Evolutionary conservation across 2,113 vertebrate species (phyloP).

Genomic region (Pseudorhombus dupliciocellatus): DNA sequence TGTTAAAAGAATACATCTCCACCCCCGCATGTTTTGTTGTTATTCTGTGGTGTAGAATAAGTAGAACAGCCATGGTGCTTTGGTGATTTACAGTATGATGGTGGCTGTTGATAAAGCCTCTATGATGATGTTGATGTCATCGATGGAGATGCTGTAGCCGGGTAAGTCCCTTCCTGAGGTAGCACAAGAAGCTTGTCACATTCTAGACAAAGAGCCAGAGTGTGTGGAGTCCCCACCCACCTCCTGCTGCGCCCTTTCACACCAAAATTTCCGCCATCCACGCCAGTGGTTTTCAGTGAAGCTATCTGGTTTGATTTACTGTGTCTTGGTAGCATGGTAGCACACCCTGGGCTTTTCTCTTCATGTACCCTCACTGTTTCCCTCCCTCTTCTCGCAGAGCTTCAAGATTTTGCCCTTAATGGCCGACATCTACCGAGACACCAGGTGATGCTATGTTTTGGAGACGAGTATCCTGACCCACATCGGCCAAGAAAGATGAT

Average conservation of each 20-base stretch:
- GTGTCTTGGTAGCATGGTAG: neutral
- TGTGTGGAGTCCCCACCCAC: conserved; percentile 70
- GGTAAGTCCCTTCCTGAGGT: conserved; percentile 59
- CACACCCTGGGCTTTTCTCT: neutral
- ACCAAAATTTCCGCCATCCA: conserved; percentile 42
- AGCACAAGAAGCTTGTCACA: conserved; percentile 23
- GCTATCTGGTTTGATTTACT: neutral
- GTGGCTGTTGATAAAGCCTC: neutral
- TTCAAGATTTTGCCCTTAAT: conserved; percentile 90
- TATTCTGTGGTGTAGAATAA: too few species aligned
- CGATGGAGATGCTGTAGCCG: conserved; percentile 20
- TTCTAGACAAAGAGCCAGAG: conserved; percentile 37
- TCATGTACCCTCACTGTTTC: neutral
- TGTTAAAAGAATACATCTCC: too few species aligned
- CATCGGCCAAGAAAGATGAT: conserved; percentile 94
- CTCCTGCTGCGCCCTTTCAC: conserved; percentile 47
- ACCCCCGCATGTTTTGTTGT: too few species aligned
- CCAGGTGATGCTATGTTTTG: conserved; percentile 93
- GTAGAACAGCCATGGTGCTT: neutral
- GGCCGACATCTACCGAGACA: conserved; percentile 88
- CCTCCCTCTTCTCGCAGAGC: conserved; percentile 78
- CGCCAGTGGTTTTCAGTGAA: conserved; percentile 53
- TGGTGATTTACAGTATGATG: neutral
- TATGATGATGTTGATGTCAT: conserved; percentile 4
- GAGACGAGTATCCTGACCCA: conserved; percentile 94